Evolutionary conservation across 37 sponge, comb jelly and placozoan species (phyloP), one percentile per base, ranked within the genome.

Genomic region (Chondrosia reniformis): DNA sequence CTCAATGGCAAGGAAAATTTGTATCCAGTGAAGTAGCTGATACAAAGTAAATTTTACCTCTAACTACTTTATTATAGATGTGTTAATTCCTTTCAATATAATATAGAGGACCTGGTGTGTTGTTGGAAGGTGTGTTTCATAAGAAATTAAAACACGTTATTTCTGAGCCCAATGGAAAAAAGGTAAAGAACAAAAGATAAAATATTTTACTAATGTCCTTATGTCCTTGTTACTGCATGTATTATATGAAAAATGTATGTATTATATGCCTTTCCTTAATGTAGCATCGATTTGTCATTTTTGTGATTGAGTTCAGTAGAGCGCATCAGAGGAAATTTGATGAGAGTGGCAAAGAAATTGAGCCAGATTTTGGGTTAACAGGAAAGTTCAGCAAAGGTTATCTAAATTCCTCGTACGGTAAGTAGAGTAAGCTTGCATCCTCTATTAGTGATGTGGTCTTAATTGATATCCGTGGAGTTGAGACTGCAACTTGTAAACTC

Each of bases 331-430:
- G 92, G 38, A 85, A 79, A 79, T 91, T 74, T 31, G 88, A 87
- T 45, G 64, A 42, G 10, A 73, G 67, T 3, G 84, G 88, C 28
- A 45, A 87, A 6, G 92, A 91, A 58, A 46, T 91, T 39, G 92
- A 91, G 46, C 84, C 92, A 10, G 87, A 91, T 76, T 87, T 91
- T 80, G 92, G 92, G n/a, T 76, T 74, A 38, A 77, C 64, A 2
- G 76, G 76, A 1, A 79, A 83, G 5, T 81, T 87, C 24, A 83
- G 83, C 45, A 87, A 79, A 0, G 92, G 92, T 22, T 91, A 87
- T 58, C 81, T 91, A 28, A 89, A 87, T 33, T 91, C 92, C 22
- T 80, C 92, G 4, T 91, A 91, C 66, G 87, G 89, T 88, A 49
- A 80, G 89, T 80, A 28, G n/a, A n/a, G n/a, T n/a, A n/a, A n/a